A percentile compares a stretch with the other conserved stretches of the same genome.
Conservation (phyloP, 2,797 vertebrate species). For the Geotria australis region DNA sequence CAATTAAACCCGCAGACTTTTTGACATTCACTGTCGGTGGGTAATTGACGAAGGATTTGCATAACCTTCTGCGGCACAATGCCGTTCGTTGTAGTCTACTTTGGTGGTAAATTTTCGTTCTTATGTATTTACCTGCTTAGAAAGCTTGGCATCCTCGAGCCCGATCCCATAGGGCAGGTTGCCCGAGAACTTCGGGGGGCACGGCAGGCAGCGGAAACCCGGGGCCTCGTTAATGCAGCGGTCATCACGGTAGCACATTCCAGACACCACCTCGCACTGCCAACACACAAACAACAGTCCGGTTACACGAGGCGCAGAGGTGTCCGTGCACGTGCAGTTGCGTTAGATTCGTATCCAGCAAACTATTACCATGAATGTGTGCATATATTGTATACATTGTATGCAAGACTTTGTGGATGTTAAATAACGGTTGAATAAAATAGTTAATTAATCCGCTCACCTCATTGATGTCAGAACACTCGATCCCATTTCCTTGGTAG, state of each 20-base stretch:
- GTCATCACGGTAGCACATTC: slow-evolving; percentile 51
- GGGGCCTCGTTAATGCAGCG: slow-evolving; percentile 74
- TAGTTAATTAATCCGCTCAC: slow-evolving; percentile 9
- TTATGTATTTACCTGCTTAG: slow-evolving; percentile 51
- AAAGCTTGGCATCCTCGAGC: slow-evolving; percentile 41
- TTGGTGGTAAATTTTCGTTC: not conserved
- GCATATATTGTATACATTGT: not conserved
- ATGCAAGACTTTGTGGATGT: not conserved
- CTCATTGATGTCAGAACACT: slow-evolving; percentile 70
- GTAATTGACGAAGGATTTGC: too few species aligned
- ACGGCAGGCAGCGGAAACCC: slow-evolving; percentile 78
- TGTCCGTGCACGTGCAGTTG: not conserved
- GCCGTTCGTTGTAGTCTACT: too few species aligned
- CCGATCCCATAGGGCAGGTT: slow-evolving; percentile 55
- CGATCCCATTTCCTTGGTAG: slow-evolving; percentile 47
- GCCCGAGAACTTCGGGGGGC: slow-evolving; percentile 56
- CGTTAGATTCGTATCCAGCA: not conserved
- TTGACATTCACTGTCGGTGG: too few species aligned
- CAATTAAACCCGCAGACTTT: too few species aligned
- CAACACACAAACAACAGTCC: not conserved
- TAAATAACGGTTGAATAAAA: too few species aligned
- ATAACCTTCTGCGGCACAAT: too few species aligned
- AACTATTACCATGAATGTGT: not conserved
- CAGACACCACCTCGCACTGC: slow-evolving; percentile 61
- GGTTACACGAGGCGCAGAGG: too few species aligned